These are phyloP conservation scores for Albula glossodonta DNA, from an alignment of 2,113 vertebrate species.

Conservation along the genomic window DNA sequence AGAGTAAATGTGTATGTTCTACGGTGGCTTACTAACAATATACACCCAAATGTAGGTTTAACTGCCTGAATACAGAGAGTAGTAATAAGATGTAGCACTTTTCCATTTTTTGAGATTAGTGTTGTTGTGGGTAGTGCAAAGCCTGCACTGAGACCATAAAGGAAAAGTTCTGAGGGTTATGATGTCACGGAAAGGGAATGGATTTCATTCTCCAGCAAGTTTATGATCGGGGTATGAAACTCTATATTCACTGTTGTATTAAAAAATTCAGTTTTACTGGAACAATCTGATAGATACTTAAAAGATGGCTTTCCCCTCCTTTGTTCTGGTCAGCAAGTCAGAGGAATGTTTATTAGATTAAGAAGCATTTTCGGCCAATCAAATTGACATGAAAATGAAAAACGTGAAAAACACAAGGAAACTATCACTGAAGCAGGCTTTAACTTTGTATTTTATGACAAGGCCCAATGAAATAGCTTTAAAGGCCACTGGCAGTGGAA, in stretches of 20 bases:
- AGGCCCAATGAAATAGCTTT: constrained; percentile 68
- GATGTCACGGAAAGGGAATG: constrained; percentile 71
- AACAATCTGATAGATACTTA: constrained; percentile 65
- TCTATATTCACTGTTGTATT: constrained; percentile 60
- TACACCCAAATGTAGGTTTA: background rate
- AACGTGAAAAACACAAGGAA: constrained; percentile 63
- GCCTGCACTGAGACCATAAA: background rate
- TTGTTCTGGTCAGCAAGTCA: constrained; percentile 66
- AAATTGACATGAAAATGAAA: constrained; percentile 58
- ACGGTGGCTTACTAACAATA: background rate
- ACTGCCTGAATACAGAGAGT: background rate
- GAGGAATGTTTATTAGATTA: constrained; percentile 72
- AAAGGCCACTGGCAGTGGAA: constrained; percentile 59
- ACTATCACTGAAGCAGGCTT: constrained; percentile 40
- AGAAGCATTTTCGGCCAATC: constrained; percentile 59
- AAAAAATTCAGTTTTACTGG: constrained; percentile 56
- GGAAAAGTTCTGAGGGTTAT: constrained; percentile 51
- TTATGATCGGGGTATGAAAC: constrained; percentile 69
- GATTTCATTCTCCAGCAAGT: constrained; percentile 68
- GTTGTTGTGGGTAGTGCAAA: background rate
- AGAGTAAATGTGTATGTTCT: background rate
- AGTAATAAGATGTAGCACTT: background rate
- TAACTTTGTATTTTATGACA: constrained; percentile 62
- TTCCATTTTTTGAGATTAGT: background rate
- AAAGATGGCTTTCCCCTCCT: constrained; percentile 53